phyloP scores from a whole-genome alignment of 92 coral and sea anemone species.

The Chrysogorgia sp. region DNA sequence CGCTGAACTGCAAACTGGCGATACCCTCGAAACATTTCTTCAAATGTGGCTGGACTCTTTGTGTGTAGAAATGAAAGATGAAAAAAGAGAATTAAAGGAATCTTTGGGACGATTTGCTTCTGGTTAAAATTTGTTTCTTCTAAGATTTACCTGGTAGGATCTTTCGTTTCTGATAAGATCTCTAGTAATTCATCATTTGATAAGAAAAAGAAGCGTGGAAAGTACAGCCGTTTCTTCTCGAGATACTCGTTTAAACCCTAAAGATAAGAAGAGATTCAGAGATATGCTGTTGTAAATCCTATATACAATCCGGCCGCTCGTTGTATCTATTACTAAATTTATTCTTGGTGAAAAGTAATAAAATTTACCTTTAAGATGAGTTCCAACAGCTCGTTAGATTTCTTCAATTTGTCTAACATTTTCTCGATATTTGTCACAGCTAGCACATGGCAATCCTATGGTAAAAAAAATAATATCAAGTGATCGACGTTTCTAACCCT shows the following conservation, averaged over 20 bases:
- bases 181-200: slow-evolving; percentile 96
- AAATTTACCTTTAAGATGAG: slow-evolving; percentile 86
- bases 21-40: slow-evolving; percentile 98
- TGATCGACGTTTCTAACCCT: too few species aligned
- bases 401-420: slow-evolving; percentile 91
- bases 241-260: slow-evolving; percentile 97
- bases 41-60: slow-evolving; percentile 95
- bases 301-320: too few species aligned
- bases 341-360: too few species aligned
- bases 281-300: neutral
- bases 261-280: neutral
- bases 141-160: slow-evolving; percentile 87
- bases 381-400: slow-evolving; percentile 94
- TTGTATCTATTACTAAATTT: too few species aligned
- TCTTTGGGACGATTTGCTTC: too few species aligned
- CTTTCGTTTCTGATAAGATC: slow-evolving; percentile 95
- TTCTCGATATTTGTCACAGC: slow-evolving; percentile 93
- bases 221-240: slow-evolving; percentile 94
- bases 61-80: neutral
- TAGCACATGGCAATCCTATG: slow-evolving; percentile 87
- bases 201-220: slow-evolving; percentile 96
- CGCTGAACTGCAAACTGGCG: slow-evolving; percentile 89
- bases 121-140: too few species aligned
- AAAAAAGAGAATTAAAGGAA: too few species aligned
- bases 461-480: neutral